Base-by-base conservation (phyloP, 2,888 invertebrate genomes). In the Corbicula japonica region DNA sequence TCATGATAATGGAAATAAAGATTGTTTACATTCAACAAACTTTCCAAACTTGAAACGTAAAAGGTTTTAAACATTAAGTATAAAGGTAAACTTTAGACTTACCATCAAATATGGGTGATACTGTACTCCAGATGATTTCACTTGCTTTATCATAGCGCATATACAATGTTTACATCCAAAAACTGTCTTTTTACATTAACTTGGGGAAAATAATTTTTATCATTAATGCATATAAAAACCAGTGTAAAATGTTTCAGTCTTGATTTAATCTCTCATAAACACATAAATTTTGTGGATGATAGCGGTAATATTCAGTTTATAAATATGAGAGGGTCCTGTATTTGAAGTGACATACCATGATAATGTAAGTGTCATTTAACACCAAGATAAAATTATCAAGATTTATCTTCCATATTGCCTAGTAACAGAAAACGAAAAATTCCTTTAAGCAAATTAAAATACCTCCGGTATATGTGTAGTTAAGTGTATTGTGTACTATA, bases 41-140 rank as follows among this genome's bases (percentile, higher is more conserved):
- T n/a, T n/a, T n/a, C n/a, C n/a, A n/a, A n/a, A n/a, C n/a, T n/a
- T n/a, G n/a, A n/a, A n/a, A n/a, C n/a, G n/a, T n/a, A n/a, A n/a
- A 12, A 38, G 41, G 41, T n/a, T 21, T 26, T 6, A 60, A 32
- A 23, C 12, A 18, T 28, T 15, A 60, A 60, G 38, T n/a, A 32
- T 34, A 35, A 34, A 60, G n/a, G 26, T 35, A 21, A 63, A 44
- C 8, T n/a, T n/a, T 18, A 4, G 2, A 75, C 79, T 71, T 80
- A 80, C 79, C 79, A 75, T 75, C 28, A 79, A 46, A 50, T 80
- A 80, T 23, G 79, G 79, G 63, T 80, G 79, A 68, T 75, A 80
- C 48, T 75, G 75, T 56, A 66, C 66, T 66, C 79, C 79, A 62
- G 79, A 68, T 62, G 68, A 61, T 46, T 80, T 80, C 8, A 54